A percentile compares a stretch with the other conserved stretches of the same genome.
Conservation (phyloP, 2,888 invertebrate genomes). For the Ornithoptera alexandrae region DNA sequence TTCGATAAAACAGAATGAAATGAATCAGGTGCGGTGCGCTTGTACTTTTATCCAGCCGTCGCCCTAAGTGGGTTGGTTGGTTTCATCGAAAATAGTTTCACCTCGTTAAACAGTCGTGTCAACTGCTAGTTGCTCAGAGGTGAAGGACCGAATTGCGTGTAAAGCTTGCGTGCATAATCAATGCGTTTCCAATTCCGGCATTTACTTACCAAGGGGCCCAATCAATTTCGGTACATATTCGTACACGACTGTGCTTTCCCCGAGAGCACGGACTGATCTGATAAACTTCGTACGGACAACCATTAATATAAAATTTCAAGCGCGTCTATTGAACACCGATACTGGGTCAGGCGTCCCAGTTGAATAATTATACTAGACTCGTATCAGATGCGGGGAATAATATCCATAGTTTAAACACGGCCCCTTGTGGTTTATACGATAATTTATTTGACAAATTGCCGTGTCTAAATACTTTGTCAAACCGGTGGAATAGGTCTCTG, state of each 20-base stretch:
- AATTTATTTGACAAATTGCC: conserved; percentile 28
- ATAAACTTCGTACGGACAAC: conserved; percentile 55
- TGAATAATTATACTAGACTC: conserved; percentile 26
- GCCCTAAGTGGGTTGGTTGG: conserved; percentile 45
- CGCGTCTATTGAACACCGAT: conserved; percentile 36
- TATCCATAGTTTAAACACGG: conserved; percentile 16
- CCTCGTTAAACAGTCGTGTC: conserved; percentile 33
- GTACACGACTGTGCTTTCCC: conserved; percentile 72
- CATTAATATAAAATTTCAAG: conserved; percentile 42
- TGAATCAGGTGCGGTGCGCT: conserved; percentile 30
- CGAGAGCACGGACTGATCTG: conserved; percentile 58
- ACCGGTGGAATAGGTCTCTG: background rate
- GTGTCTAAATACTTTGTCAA: conserved; percentile 8
- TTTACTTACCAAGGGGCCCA: conserved; percentile 54
- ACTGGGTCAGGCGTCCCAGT: conserved; percentile 32
- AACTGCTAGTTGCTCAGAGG: conserved; percentile 48
- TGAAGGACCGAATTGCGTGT: conserved; percentile 64
- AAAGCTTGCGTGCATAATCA: conserved; percentile 57
- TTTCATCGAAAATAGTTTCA: conserved; percentile 33
- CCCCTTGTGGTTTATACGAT: conserved; percentile 27
- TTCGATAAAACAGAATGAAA: background rate
- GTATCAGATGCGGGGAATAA: conserved; percentile 25
- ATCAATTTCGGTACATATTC: conserved; percentile 72
- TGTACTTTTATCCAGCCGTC: conserved; percentile 48
- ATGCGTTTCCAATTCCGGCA: conserved; percentile 57